Percentiles rank a stretch among this genome's conserved stretches.
These are phyloP conservation scores for Rhynchopsitta pachyrhyncha DNA, from an alignment of 2,113 vertebrate genomes.

Conservation along the genomic window DNA sequence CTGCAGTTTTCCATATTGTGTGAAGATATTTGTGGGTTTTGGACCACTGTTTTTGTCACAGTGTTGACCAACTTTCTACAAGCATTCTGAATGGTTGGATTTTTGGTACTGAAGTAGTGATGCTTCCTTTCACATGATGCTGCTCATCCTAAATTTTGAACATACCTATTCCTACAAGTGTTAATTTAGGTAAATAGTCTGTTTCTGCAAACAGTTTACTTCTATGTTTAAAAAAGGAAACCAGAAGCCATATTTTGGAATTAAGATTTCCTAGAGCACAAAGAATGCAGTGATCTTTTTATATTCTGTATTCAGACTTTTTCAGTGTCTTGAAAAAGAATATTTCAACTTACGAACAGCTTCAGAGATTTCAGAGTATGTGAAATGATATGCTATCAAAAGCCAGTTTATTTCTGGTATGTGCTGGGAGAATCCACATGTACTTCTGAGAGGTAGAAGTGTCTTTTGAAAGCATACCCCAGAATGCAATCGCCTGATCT, in stretches of 20 bases:
- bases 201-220: neutral
- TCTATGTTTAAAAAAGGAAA: neutral
- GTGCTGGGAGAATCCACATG: accelerated
- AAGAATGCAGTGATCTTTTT: neutral
- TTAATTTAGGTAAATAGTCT: neutral
- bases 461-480: neutral
- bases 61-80: neutral
- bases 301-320: neutral
- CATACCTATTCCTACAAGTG: neutral
- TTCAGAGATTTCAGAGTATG: neutral
- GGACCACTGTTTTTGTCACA: neutral
- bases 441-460: neutral
- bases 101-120: neutral
- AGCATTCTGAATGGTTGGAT: neutral
- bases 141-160: neutral
- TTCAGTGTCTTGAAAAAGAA: neutral
- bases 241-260: neutral
- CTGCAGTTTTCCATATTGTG: neutral
- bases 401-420: neutral
- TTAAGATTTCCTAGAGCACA: neutral
- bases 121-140: neutral
- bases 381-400: neutral
- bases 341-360: neutral
- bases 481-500: neutral
- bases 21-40: neutral